Percentiles rank a stretch among this genome's conserved stretches.
phyloP scores from a whole-genome alignment of 2,888 invertebrate species.

The Rhamphomyia laevipes region DNA sequence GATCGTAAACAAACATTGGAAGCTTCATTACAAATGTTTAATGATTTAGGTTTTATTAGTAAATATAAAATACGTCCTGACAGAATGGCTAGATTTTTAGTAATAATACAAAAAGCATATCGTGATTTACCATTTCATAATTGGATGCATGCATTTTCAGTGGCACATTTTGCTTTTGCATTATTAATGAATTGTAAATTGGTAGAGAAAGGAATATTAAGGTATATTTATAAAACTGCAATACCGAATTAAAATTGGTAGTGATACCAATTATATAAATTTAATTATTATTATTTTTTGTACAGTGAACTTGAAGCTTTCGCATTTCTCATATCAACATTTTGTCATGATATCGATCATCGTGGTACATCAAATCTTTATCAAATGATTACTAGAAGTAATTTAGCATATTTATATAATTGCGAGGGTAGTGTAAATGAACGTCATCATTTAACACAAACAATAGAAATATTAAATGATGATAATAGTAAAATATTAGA shows the following conservation, averaged over 20 bases:
- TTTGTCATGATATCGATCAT: constrained; percentile 81
- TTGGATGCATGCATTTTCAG: constrained; percentile 77
- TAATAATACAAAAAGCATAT: constrained; percentile 69
- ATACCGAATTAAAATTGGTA: too few species aligned
- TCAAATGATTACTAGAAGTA: constrained; percentile 49
- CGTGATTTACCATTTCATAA: constrained; percentile 74
- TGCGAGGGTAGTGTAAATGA: constrained; percentile 78
- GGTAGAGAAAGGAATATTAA: constrained; percentile 46
- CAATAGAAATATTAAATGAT: constrained; percentile 71
- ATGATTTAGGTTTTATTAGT: constrained; percentile 45
- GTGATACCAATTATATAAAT: constrained; percentile 19
- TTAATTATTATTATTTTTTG: constrained; percentile 11
- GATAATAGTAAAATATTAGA: constrained; percentile 77
- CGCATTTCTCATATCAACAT: constrained; percentile 60
- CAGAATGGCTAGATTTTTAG: constrained; percentile 55
- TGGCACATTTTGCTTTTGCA: constrained; percentile 70
- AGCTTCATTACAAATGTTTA: constrained; percentile 49
- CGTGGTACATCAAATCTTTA: constrained; percentile 77
- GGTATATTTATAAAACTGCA: too few species aligned
- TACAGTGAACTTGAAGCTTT: constrained; percentile 62
- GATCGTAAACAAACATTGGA: constrained; percentile 42
- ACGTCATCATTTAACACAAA: constrained; percentile 75
- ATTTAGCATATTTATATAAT: constrained; percentile 65
- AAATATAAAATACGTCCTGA: constrained; percentile 53
- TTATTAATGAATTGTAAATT: constrained; percentile 53